These are phyloP conservation scores for Pseudococcus viburni DNA, from an alignment of 2,888 invertebrate species.

Conservation along the genomic window DNA sequence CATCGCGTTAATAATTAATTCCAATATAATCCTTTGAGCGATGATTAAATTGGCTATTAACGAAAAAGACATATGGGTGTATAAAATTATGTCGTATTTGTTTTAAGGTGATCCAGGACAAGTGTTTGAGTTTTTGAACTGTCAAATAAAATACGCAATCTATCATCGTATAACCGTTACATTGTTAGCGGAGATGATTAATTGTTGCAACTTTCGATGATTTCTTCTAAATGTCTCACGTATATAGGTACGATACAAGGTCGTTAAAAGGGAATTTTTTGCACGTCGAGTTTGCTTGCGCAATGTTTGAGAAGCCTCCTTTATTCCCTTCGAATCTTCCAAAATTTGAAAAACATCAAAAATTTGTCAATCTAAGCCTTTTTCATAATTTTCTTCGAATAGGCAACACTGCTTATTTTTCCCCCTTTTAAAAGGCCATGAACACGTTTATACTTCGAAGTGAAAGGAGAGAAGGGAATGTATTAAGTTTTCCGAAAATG, in stretches of 20 bases:
- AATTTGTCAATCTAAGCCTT: too few species aligned
- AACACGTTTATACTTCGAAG: too few species aligned
- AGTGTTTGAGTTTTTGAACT: conserved; percentile 21
- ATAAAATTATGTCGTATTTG: conserved; percentile 3
- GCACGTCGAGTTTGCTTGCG: neutral
- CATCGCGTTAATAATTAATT: neutral
- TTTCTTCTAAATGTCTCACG: conserved; percentile 4
- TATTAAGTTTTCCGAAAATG: too few species aligned
- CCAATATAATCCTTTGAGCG: neutral
- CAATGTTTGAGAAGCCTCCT: neutral
- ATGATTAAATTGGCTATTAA: conserved; percentile 9
- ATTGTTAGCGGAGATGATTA: neutral
- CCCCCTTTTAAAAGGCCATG: too few species aligned
- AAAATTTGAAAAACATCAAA: too few species aligned
- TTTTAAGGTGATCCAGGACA: conserved; percentile 25
- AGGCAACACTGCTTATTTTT: too few species aligned
- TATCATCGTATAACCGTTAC: conserved; percentile 7
- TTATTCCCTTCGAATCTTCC: too few species aligned
- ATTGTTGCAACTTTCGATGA: conserved; percentile 6
- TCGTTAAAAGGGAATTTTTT: neutral
- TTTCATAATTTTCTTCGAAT: too few species aligned
- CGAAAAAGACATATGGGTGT: neutral
- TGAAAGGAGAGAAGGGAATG: too few species aligned
- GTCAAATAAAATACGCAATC: neutral
- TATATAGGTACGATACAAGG: neutral